These are phyloP conservation scores for Oxyruncus cristatus DNA, from an alignment of 2,113 vertebrate species.

Conservation along the genomic window DNA sequence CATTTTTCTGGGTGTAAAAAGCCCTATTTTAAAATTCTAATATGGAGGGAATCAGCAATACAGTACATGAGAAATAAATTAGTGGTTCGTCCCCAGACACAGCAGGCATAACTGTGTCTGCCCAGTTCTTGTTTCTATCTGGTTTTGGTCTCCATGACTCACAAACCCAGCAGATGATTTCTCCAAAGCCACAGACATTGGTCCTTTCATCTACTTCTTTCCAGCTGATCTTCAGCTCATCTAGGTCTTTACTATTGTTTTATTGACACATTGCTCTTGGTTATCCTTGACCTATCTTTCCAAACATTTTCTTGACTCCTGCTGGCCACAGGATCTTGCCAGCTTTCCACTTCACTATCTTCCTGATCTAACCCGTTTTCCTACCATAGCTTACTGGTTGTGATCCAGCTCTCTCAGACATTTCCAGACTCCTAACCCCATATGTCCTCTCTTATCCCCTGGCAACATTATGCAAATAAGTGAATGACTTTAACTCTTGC, in stretches of 20 bases:
- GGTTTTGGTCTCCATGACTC: not conserved
- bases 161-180: not conserved
- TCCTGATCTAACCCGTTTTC: not conserved
- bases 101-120: not conserved
- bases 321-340: not conserved
- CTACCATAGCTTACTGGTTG: not conserved
- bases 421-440: not conserved
- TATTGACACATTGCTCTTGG: constrained; percentile 21
- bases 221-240: not conserved
- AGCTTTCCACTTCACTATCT: not conserved
- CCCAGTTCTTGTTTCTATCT: not conserved
- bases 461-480: not conserved
- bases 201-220: not conserved
- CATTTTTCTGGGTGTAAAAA: constrained; percentile 28
- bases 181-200: not conserved
- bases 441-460: not conserved
- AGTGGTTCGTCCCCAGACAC: not conserved
- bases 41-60: not conserved
- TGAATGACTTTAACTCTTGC: not conserved
- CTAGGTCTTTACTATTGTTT: not conserved
- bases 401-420: not conserved
- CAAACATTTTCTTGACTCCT: not conserved
- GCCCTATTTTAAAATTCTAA: not conserved
- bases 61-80: not conserved
- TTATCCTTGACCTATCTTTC: not conserved